Conservation (phyloP, 2,797 vertebrate genomes). For the Sebastes cheni region DNA sequence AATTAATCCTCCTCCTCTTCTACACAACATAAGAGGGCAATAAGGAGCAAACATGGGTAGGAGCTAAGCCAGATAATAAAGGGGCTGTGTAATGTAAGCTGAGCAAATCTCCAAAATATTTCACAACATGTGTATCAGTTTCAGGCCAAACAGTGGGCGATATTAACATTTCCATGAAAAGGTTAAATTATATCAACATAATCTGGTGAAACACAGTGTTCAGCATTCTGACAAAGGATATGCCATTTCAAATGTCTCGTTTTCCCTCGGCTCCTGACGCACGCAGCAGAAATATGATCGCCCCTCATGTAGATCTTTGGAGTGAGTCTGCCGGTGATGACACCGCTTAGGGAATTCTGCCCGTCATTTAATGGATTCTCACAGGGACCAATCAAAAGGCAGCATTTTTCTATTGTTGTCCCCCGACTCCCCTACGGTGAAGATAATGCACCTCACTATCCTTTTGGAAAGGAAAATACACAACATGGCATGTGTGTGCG, state of each 20-base stretch:
- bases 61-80: not conserved
- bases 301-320: conserved; percentile 16
- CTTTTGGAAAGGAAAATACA: not conserved
- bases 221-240: conserved; percentile 17
- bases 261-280: conserved; percentile 1
- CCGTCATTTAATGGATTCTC: conserved; percentile 54
- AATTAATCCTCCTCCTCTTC: not conserved
- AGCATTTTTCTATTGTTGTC: not conserved
- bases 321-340: conserved; percentile 28
- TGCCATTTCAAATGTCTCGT: conserved; percentile 16
- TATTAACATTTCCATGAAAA: conserved; percentile 20
- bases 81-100: not conserved
- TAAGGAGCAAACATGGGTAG: not conserved
- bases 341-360: conserved; percentile 46
- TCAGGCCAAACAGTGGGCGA: not conserved
- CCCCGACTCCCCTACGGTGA: not conserved
- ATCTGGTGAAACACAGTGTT: conserved; percentile 20
- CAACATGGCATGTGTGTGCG: not conserved
- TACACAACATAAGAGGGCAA: not conserved
- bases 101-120: not conserved
- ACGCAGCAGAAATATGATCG: conserved; percentile 42
- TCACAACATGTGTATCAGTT: conserved; percentile 12
- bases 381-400: conserved; percentile 53
- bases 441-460: not conserved
- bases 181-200: conserved; percentile 34